These are phyloP conservation scores for Drosophila parabipectinata DNA, from an alignment of 1,140 invertebrate genomes.

Conservation along the genomic window DNA sequence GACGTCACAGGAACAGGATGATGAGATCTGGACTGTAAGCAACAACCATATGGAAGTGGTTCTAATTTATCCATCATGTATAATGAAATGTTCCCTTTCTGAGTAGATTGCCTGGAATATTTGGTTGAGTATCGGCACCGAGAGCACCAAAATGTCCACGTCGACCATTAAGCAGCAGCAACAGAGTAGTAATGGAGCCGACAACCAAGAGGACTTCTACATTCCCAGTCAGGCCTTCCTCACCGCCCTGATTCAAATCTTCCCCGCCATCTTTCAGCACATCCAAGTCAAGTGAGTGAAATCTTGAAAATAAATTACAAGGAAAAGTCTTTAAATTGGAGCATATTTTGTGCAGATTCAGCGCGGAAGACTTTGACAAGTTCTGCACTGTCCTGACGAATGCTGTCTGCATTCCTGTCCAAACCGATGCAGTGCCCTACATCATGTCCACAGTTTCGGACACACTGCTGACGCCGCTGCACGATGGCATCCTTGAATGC, in stretches of 20 bases:
- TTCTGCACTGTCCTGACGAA: conserved; percentile 91
- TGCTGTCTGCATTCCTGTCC: conserved; percentile 91
- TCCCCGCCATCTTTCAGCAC: conserved; percentile 96
- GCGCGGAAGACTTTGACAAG: conserved; percentile 90
- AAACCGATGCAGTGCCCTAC: conserved; percentile 92
- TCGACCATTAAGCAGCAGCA: conserved; percentile 83
- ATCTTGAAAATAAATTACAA: neutral
- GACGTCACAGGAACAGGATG: conserved; percentile 84
- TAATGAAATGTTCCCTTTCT: neutral
- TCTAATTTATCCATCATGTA: no score
- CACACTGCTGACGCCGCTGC: conserved; percentile 91
- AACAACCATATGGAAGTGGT: neutral
- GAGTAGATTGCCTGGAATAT: conserved; percentile 90
- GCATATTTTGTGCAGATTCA: conserved; percentile 86
- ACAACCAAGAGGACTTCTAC: conserved; percentile 87
- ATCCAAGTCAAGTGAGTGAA: conserved; percentile 90
- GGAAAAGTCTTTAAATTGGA: neutral
- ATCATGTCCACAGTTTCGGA: conserved; percentile 90
- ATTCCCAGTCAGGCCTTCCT: conserved; percentile 96
- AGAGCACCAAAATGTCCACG: conserved; percentile 88
- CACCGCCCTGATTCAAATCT: conserved; percentile 96
- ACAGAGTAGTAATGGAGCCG: conserved; percentile 31
- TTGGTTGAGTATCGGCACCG: conserved; percentile 93
- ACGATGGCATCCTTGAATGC: conserved; percentile 92
- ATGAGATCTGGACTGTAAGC: conserved; percentile 89